A percentile compares a stretch with the other conserved stretches of the same genome.
These are phyloP conservation scores for Mimumesa dahlbomi DNA, from an alignment of 2,888 invertebrate genomes.

Conservation along the genomic window DNA sequence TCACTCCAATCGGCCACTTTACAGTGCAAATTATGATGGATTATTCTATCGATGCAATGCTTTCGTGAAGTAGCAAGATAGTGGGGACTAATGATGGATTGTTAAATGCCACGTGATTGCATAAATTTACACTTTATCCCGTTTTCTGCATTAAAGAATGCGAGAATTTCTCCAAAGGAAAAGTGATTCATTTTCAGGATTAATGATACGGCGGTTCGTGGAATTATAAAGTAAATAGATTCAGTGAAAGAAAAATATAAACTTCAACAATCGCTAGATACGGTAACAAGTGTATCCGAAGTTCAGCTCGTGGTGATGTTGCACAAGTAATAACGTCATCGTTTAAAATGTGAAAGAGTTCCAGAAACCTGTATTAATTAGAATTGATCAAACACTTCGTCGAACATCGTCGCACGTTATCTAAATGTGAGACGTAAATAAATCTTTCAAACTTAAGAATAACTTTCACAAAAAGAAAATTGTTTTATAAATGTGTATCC, in stretches of 20 bases:
- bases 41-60: conserved; percentile 31
- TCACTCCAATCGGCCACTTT: conserved; percentile 36
- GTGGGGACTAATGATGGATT: conserved; percentile 37
- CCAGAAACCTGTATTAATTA: background rate
- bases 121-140: no score
- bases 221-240: no score
- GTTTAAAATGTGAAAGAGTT: background rate
- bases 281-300: no score
- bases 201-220: no score
- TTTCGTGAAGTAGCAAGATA: conserved; percentile 19
- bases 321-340: background rate
- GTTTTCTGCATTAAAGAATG: no score
- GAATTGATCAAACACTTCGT: background rate
- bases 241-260: no score
- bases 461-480: conserved; percentile 28
- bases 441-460: background rate
- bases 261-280: no score
- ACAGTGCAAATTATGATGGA: conserved; percentile 47
- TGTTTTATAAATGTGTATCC: conserved; percentile 5
- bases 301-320: no score
- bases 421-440: background rate
- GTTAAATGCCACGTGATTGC: conserved; percentile 10
- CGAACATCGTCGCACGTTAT: no score
- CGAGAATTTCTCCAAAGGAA: background rate
- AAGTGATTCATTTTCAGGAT: no score